Evolutionary conservation across 2,888 invertebrate species (phyloP).

Genomic region (Onchidella celtica): DNA sequence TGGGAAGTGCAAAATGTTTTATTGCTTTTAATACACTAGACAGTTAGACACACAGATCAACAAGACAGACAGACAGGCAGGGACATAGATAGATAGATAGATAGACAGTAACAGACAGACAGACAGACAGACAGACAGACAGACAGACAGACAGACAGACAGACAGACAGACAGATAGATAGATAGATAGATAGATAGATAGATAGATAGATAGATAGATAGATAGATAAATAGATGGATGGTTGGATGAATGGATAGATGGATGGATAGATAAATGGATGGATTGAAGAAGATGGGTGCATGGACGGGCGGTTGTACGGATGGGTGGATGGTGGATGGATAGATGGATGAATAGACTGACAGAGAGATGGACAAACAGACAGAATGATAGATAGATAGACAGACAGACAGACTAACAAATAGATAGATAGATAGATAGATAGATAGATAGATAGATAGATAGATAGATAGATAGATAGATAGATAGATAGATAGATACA

Average conservation of each 20-base stretch:
- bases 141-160: conserved; percentile 40
- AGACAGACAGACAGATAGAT: neutral
- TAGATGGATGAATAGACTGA: conserved; percentile 33
- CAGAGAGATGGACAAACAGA: conserved; percentile 39
- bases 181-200: neutral
- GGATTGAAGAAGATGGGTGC: neutral
- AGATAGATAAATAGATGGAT: neutral
- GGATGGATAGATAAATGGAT: neutral
- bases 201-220: neutral
- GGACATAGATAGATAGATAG: conserved; percentile 41
- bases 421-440: neutral
- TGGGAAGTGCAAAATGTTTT: no score
- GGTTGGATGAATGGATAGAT: neutral
- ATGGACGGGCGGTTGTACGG: neutral
- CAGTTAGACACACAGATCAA: no score
- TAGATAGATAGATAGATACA: neutral
- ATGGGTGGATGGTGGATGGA: neutral
- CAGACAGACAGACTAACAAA: neutral
- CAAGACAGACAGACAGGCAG: conserved; percentile 30
- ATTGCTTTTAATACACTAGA: no score
- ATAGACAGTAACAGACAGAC: conserved; percentile 33
- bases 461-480: neutral
- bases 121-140: conserved; percentile 36
- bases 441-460: conserved; percentile 11
- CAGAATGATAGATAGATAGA: neutral